These are phyloP conservation scores for Trachelipus rathkii DNA, from an alignment of 1,140 invertebrate genomes.

Conservation along the genomic window DNA sequence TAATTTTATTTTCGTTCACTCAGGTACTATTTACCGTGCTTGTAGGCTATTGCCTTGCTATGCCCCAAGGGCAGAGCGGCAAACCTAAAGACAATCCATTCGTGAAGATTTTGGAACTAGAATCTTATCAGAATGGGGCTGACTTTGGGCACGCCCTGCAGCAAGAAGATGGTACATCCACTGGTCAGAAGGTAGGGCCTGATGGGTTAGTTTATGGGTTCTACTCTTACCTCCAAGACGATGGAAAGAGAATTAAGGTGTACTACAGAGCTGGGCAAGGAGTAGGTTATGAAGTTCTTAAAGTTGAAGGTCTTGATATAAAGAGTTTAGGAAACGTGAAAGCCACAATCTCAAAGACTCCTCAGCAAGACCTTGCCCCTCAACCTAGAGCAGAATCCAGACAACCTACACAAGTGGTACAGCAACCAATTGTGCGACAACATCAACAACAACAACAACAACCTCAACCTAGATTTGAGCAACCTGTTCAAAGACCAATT, in stretches of 20 bases:
- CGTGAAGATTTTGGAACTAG: constrained; percentile 42
- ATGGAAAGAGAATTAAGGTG: constrained; percentile 38
- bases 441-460: background rate
- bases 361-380: background rate
- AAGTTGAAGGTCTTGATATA: constrained; percentile 37
- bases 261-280: constrained; percentile 40
- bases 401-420: background rate
- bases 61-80: constrained; percentile 33
- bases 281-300: constrained; percentile 42
- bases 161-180: constrained; percentile 41
- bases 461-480: background rate
- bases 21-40: constrained; percentile 35
- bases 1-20: too few species aligned
- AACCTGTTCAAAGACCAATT: background rate
- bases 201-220: constrained; percentile 43
- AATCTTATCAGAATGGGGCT: constrained; percentile 40
- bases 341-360: constrained; percentile 18
- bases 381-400: too few species aligned
- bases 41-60: constrained; percentile 31
- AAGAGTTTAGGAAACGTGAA: constrained; percentile 37
- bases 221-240: constrained; percentile 41
- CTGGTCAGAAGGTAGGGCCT: constrained; percentile 40
- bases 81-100: constrained; percentile 29
- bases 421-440: background rate
- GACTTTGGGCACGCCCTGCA: constrained; percentile 40